Percentiles rank a stretch among this genome's conserved stretches.
These are phyloP conservation scores for Melanotaenia boesemani DNA, from an alignment of 2,797 vertebrate genomes.

Conservation along the genomic window DNA sequence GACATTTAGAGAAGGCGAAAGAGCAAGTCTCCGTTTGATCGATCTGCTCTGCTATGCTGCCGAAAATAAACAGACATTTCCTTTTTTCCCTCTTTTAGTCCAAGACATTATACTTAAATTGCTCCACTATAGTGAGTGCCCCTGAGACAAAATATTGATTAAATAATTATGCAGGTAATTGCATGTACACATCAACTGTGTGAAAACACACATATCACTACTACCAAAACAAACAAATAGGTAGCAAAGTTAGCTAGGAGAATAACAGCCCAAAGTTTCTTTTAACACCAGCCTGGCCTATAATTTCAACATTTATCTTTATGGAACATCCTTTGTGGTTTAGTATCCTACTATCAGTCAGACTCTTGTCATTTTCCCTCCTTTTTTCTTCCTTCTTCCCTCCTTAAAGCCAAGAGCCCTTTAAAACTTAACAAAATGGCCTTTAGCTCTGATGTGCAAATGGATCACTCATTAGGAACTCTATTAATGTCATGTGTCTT, in stretches of 20 bases:
- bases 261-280: constrained; percentile 1
- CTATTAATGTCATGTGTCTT: constrained; percentile 56
- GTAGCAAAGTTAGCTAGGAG: neutral
- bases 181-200: neutral
- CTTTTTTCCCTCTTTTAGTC: constrained; percentile 1
- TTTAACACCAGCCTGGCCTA: constrained; percentile 20
- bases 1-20: constrained; percentile 70
- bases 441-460: constrained; percentile 53
- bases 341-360: constrained; percentile 20
- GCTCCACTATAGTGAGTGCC: neutral
- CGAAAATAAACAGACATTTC: constrained; percentile 61
- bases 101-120: constrained; percentile 17
- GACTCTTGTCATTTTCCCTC: neutral
- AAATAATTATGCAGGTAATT: constrained; percentile 34
- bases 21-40: constrained; percentile 53
- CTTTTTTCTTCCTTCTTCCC: neutral
- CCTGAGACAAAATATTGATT: constrained; percentile 8
- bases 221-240: neutral
- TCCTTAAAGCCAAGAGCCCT: constrained; percentile 25
- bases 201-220: constrained; percentile 7
- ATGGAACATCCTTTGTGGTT: constrained; percentile 6
- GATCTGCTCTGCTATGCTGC: constrained; percentile 53
- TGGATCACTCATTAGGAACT: constrained; percentile 61
- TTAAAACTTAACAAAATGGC: constrained; percentile 64
- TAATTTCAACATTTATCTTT: constrained; percentile 27